These are phyloP conservation scores for Cydia amplana DNA, from an alignment of 1,140 invertebrate species.

Conservation along the genomic window DNA sequence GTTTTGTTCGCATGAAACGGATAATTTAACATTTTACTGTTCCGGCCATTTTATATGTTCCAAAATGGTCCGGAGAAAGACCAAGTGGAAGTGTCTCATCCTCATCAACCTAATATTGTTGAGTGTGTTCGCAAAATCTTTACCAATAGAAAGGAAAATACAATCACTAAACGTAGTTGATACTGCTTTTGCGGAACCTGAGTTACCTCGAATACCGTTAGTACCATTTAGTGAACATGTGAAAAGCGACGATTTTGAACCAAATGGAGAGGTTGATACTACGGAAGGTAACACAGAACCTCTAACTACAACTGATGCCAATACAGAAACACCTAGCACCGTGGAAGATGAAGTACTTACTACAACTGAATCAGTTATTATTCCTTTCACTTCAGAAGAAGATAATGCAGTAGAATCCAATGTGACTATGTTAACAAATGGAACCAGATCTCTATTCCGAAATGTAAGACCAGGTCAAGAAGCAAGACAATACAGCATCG, in stretches of 20 bases:
- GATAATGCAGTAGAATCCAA: background rate
- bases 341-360: conserved; percentile 32
- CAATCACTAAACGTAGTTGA: background rate
- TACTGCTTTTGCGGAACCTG: conserved; percentile 5
- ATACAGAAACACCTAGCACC: background rate
- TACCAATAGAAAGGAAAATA: conserved; percentile 37
- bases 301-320: background rate
- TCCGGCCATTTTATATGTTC: conserved; percentile 43
- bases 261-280: background rate
- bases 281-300: background rate
- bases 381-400: background rate
- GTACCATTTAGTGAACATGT: background rate
- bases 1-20: conserved; percentile 50
- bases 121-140: conserved; percentile 46
- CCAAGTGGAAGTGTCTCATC: conserved; percentile 53
- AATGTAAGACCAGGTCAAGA: conserved; percentile 55
- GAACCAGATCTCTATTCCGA: conserved; percentile 23
- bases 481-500: conserved; percentile 47
- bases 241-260: background rate
- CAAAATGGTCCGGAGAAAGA: conserved; percentile 61
- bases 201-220: background rate
- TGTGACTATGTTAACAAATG: conserved; percentile 12
- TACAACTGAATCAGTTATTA: conserved; percentile 5
- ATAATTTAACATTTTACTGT: conserved; percentile 33
- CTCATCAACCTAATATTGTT: conserved; percentile 40